A percentile compares a stretch with the other conserved stretches of the same genome.
These are phyloP conservation scores for Stigmatopora nigra DNA, from an alignment of 2,113 vertebrate species.

Conservation along the genomic window DNA sequence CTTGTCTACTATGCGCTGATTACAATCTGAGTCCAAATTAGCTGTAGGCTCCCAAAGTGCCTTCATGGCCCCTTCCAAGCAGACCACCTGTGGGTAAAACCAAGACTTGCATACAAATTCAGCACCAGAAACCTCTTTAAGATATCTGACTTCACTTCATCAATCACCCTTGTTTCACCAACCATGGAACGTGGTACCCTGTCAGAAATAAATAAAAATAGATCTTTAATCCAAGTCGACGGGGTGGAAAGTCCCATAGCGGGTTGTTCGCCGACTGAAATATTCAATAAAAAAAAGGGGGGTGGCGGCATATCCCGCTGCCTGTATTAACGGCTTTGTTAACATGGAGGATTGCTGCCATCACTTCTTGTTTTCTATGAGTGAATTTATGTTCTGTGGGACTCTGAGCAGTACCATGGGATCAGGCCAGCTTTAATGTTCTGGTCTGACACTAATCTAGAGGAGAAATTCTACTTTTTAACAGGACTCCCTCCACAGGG, in stretches of 20 bases:
- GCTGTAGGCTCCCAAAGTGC: conserved; percentile 18
- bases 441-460: conserved; percentile 11
- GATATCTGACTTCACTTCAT: background rate
- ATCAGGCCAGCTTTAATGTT: conserved; percentile 26
- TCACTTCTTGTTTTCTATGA: conserved; percentile 2
- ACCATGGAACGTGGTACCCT: background rate
- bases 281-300: background rate
- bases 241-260: background rate
- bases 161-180: background rate
- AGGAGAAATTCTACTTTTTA: conserved; percentile 24
- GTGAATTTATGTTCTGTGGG: conserved; percentile 12
- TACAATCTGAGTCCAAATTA: conserved; percentile 42
- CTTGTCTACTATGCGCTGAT: conserved; percentile 25
- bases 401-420: background rate
- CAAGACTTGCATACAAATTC: background rate
- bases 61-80: background rate
- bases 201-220: background rate
- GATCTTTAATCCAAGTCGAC: background rate
- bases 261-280: background rate
- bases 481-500: conserved; percentile 10
- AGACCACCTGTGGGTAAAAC: background rate
- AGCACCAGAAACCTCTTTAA: background rate
- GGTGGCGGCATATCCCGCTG: background rate
- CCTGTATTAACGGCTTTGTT: conserved; percentile 3
- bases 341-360: conserved; percentile 1